Evolutionary conservation across 1,140 invertebrate genomes (phyloP).

Genomic region (Archegozetes longisetosus): DNA sequence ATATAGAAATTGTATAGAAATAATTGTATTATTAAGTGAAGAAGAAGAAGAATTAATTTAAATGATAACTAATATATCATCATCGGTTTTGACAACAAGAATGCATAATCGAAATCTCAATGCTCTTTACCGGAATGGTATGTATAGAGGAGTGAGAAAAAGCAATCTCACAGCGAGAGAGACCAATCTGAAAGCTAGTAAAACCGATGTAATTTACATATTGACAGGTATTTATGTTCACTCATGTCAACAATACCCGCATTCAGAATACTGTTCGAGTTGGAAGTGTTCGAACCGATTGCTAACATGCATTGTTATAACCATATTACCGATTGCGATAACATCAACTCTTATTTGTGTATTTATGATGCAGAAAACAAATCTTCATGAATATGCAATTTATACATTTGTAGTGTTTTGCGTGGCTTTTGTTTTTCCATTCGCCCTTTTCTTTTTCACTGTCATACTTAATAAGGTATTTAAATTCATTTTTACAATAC

Average conservation of each 20-base stretch:
- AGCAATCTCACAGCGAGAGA: neutral
- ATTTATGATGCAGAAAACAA: constrained; percentile 13
- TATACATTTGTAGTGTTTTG: constrained; percentile 13
- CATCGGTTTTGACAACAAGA: neutral
- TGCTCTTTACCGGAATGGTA: neutral
- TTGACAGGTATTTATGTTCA: neutral
- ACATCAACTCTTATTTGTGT: constrained; percentile 9
- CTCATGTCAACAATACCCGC: neutral
- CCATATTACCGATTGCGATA: constrained; percentile 8
- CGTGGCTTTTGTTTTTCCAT: constrained; percentile 12
- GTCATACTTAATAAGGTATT: constrained; percentile 11
- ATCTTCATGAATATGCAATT: constrained; percentile 14
- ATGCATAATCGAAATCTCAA: neutral
- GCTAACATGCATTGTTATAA: constrained; percentile 5
- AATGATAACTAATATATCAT: neutral
- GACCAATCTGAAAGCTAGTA: neutral
- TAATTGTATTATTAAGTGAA: too few relatives aligned
- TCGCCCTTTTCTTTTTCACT: constrained; percentile 9
- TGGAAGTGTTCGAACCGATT: constrained; percentile 7
- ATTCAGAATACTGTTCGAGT: neutral
- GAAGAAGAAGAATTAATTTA: too few relatives aligned
- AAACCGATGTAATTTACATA: neutral
- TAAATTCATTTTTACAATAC: neutral
- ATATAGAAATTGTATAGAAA: too few relatives aligned
- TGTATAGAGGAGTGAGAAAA: neutral